Conservation (phyloP, 2,888 invertebrate species). For the Scelioninae gen. 2 region DNA sequence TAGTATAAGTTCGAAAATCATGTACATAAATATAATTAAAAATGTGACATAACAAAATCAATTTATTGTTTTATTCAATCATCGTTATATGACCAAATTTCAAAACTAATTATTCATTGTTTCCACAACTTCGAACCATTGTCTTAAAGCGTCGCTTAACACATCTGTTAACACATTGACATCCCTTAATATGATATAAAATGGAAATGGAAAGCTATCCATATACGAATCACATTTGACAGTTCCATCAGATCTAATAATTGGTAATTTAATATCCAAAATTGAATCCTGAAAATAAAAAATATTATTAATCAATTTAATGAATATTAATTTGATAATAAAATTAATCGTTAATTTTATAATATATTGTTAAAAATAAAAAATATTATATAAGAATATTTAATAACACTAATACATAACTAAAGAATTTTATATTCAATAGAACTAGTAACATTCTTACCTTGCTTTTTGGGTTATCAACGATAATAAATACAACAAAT, state of each 20-base stretch:
- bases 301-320: background rate
- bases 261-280: constrained; percentile 89
- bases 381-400: too few relatives aligned
- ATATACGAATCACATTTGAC: constrained; percentile 82
- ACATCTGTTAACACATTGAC: constrained; percentile 91
- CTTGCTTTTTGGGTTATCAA: constrained; percentile 95
- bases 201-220: constrained; percentile 98
- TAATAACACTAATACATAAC: background rate
- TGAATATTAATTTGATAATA: too few relatives aligned
- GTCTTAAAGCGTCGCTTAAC: constrained; percentile 95
- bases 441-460: constrained; percentile 74
- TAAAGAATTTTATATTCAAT: too few relatives aligned
- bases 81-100: too few relatives aligned
- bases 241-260: constrained; percentile 79
- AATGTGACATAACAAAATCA: too few relatives aligned
- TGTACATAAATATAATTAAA: too few relatives aligned
- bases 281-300: constrained; percentile 85
- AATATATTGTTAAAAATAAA: too few relatives aligned
- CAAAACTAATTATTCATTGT: constrained; percentile 19
- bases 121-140: constrained; percentile 91
- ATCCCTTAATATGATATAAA: constrained; percentile 95
- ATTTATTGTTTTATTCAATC: too few relatives aligned
- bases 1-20: too few relatives aligned
- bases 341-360: too few relatives aligned
- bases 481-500: constrained; percentile 95